Percentiles rank a stretch among this genome's conserved stretches.
Evolutionary conservation across 1,140 invertebrate genomes (phyloP).

Genomic region (Drosophila mauritiana): DNA sequence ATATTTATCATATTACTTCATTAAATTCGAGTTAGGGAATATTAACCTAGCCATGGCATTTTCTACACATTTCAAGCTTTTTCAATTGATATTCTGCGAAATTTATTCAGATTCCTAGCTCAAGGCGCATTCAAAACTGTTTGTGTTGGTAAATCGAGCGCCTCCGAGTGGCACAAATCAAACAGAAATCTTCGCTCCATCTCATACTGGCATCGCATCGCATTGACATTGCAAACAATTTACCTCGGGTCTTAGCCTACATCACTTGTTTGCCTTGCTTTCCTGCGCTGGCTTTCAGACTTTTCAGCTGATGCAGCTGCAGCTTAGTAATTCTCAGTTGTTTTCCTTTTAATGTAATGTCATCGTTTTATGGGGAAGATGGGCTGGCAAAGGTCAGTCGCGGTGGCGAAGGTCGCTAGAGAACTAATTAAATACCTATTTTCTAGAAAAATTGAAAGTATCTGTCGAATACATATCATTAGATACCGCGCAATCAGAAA

Average conservation of each 20-base stretch:
- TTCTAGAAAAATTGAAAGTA: too few species aligned
- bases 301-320: constrained; percentile 14
- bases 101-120: constrained; percentile 4
- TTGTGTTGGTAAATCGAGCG: constrained; percentile 20
- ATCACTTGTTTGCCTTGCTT: constrained; percentile 56
- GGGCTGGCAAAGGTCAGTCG: constrained; percentile 15
- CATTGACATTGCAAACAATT: constrained; percentile 39
- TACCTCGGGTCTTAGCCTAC: constrained; percentile 36
- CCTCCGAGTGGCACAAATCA: constrained; percentile 30
- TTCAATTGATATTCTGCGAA: not conserved
- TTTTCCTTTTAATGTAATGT: constrained; percentile 54
- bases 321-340: not conserved
- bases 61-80: not conserved
- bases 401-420: not conserved
- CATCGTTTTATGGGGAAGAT: constrained; percentile 27
- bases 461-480: too few species aligned
- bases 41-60: constrained; percentile 11
- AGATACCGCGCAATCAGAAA: too few species aligned
- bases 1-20: not conserved
- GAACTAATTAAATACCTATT: not conserved
- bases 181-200: constrained; percentile 7
- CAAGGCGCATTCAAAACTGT: not conserved
- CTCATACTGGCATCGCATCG: not conserved
- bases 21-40: constrained; percentile 1
- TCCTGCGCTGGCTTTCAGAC: constrained; percentile 34